Base-by-base conservation (phyloP, 92 coral and sea anemone species). In the Zoanthus sansibaricus region DNA sequence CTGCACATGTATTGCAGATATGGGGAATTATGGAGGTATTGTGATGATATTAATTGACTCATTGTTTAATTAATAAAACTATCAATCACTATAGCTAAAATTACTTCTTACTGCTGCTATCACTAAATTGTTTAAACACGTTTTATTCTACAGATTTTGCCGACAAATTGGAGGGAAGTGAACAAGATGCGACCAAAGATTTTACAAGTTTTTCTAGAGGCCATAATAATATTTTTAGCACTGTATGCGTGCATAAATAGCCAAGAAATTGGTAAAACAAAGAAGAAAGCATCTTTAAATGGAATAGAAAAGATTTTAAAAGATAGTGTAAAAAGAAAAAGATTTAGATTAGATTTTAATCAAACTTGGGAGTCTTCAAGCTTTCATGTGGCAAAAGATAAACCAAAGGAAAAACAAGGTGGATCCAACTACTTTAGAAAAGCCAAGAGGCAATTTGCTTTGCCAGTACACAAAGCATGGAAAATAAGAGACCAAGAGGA, bases 141-240 rank as follows among this genome's bases (percentile, higher is more conserved):
- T 17, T 49, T 72, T n/a, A 6, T 5, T 69, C 54, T 72, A n/a
- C 54, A 76, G 82, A 46, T 4, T 54, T 76, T 14, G 31, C 31
- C 31, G 66, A 51, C 67, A 76, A 76, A 52, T 31, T 12, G 33
- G 5, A 30, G 68, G 21, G 42, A 51, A 56, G 59, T 45, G 18
- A 66, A 18, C 21, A 80, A 62, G 21, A 64, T 64, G 55, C 75
- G 21, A 45, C 33, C 20, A 14, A 20, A 76, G 51, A 51, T 31
- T 17, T 80, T 64, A 48, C 71, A 62, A 78, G 69, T 59, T 5
- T 16, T 58, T 1, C 15, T 20, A 31, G 42, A 51, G 46, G 67
- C 70, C 61, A 21, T 66, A 49, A 11, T 66, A 20, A 80, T 80
- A 45, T 45, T 71, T 67, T 64, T 80, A 66, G 59, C 75, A 11